Base-by-base conservation (phyloP, 1,140 invertebrate species). In the Macrotrachela quadricornifera region DNA sequence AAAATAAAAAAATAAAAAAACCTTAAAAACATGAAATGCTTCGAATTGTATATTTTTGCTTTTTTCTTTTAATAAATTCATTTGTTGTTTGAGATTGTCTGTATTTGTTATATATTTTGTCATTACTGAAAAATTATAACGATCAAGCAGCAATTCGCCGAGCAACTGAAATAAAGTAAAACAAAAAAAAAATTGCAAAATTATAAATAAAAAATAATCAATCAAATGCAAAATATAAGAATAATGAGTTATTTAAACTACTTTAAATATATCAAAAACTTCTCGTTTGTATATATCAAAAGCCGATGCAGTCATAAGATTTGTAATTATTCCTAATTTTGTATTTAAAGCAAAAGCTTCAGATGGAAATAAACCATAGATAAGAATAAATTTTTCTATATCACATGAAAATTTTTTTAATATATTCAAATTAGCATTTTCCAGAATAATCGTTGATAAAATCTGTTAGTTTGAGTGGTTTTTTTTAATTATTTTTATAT, bases 1-100 rank as follows among this genome's bases (percentile, higher is more conserved):
- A 15, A 16, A 21, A 46, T 39, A 18, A 40, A 58, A 21, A 18
- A 11, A 15, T 45, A 46, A 38, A 57, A 58, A 60, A 76, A 91
- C 91, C 80, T 99, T 99, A 75, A 99, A 99, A 62, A 99, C 94
- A 72, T 99, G 94, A 76, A 99, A 99, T 71, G 92, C 94, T 77
- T 99, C 94, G 76, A 99, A 99, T 71, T 97, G 92, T 64, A 99
- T 99, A 74, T 97, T 97, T 61, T 87, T 79, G 61, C 88, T 94
- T 69, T 94, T 91, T 69, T 97, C 91, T 75, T 91, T 90, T 59
- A 99, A 76, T 90, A 99, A 94, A 68, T 94, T 97, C 94, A 99
- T 99, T 92, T 99, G 97, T 55, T 97, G 76, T 69, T 97, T 99
- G 46, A 99, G 76, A 76, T 99, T 99, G 65, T 99, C 91, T 13